Evolutionary conservation across 2,888 invertebrate species (phyloP).

Genomic region (Aleiodes alternator): DNA sequence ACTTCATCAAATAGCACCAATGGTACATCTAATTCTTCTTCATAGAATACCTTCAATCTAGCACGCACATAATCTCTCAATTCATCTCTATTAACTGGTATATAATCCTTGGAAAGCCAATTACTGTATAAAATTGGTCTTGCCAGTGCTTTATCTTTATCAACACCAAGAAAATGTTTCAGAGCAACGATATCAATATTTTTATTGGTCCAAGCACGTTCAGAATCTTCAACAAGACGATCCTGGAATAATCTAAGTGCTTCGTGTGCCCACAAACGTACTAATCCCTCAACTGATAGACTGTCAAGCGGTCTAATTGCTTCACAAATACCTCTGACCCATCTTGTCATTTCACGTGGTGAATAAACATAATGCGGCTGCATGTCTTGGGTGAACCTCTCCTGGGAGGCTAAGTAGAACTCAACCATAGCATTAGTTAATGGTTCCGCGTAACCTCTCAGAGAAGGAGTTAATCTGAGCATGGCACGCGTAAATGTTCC

Average conservation of each 20-base stretch:
- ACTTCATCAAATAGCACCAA: slow-evolving; percentile 99
- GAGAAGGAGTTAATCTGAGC: slow-evolving; percentile 91
- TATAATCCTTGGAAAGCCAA: slow-evolving; percentile 99
- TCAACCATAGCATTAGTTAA: slow-evolving; percentile 99
- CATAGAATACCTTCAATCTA: slow-evolving; percentile 97
- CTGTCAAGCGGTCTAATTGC: slow-evolving; percentile 97
- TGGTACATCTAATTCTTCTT: slow-evolving; percentile 99
- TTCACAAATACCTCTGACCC: slow-evolving; percentile 99
- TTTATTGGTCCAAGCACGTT: slow-evolving; percentile 98
- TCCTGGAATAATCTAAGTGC: slow-evolving; percentile 98
- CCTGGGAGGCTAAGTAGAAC: slow-evolving; percentile 97
- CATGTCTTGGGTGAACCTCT: slow-evolving; percentile 99
- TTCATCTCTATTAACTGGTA: slow-evolving; percentile 96
- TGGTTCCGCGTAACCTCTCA: slow-evolving; percentile 96
- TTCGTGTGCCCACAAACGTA: slow-evolving; percentile 99
- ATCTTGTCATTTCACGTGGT: slow-evolving; percentile 98
- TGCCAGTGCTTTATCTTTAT: slow-evolving; percentile 88
- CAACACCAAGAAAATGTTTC: slow-evolving; percentile 95
- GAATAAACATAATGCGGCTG: slow-evolving; percentile 99
- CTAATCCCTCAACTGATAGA: slow-evolving; percentile 93
- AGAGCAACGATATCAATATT: slow-evolving; percentile 95
- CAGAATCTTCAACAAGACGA: slow-evolving; percentile 94
- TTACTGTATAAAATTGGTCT: slow-evolving; percentile 99
- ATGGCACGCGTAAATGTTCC: slow-evolving; percentile 99
- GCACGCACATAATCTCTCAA: slow-evolving; percentile 98